Percentiles rank a stretch among this genome's conserved stretches.
These are phyloP conservation scores for Stenurella melanura DNA, from an alignment of 2,888 invertebrate genomes.

Conservation along the genomic window DNA sequence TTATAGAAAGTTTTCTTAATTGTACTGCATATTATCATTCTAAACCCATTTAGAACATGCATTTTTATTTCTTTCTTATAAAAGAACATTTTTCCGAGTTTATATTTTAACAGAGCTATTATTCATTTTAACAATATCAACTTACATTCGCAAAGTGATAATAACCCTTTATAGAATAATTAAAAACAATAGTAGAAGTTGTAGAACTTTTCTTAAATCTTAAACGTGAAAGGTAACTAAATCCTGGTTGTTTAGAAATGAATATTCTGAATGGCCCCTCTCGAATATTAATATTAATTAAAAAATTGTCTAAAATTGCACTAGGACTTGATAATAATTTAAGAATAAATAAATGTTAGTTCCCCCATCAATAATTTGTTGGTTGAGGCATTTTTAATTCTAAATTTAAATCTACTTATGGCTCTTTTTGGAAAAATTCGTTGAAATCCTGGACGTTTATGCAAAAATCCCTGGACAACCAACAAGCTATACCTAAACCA, in stretches of 20 bases:
- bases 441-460: constrained; percentile 37
- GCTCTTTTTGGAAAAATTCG: constrained; percentile 35
- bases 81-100: not conserved
- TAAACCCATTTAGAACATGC: constrained; percentile 13
- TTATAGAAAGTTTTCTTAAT: too few relatives aligned
- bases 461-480: constrained; percentile 29
- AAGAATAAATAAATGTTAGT: constrained; percentile 41
- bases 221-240: constrained; percentile 36
- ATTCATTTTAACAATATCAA: not conserved
- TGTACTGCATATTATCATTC: too few relatives aligned
- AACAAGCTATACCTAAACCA: constrained; percentile 37
- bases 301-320: constrained; percentile 37
- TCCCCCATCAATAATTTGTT: constrained; percentile 22
- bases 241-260: constrained; percentile 32
- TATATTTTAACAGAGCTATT: not conserved
- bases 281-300: constrained; percentile 9
- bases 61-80: not conserved
- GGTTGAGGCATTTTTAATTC: constrained; percentile 25
- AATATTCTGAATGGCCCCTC: constrained; percentile 38
- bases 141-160: not conserved
- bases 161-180: constrained; percentile 21
- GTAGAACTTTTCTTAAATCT: constrained; percentile 16
- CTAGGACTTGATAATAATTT: constrained; percentile 34
- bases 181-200: not conserved
- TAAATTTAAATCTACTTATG: constrained; percentile 14